phyloP scores from a whole-genome alignment of 2,113 vertebrate genomes.

The Alethe castanea region DNA sequence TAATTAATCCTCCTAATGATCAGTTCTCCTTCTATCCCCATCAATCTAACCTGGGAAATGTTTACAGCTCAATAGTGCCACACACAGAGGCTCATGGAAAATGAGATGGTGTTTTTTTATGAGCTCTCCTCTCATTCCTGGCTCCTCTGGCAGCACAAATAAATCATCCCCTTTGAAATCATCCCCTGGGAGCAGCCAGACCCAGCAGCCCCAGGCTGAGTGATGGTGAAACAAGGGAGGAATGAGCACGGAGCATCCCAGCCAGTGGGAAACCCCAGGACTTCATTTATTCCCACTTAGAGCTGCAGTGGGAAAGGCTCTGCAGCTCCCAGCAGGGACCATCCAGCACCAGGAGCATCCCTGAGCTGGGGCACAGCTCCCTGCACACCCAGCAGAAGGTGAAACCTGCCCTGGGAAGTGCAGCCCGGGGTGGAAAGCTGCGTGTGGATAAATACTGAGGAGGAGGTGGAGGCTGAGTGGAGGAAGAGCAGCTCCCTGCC shows the following conservation, averaged over 20 bases:
- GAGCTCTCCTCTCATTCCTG: background rate
- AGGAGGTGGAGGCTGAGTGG: background rate
- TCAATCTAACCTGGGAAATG: background rate
- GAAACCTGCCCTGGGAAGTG: background rate
- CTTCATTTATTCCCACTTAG: background rate
- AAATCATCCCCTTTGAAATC: background rate
- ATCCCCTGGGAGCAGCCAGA: background rate
- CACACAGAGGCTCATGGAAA: constrained; percentile 8
- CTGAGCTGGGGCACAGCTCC: background rate
- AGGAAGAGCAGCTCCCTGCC: background rate
- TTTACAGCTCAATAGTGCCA: constrained; percentile 51
- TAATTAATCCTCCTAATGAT: constrained; percentile 2
- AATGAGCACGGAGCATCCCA: accelerated
- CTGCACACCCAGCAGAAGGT: background rate
- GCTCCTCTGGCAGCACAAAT: background rate
- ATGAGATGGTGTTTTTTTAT: background rate
- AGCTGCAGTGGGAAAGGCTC: background rate
- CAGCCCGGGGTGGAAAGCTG: background rate
- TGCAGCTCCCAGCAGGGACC: background rate
- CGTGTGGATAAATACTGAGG: background rate
- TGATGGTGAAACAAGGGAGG: background rate
- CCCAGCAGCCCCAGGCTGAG: background rate
- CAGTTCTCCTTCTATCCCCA: background rate
- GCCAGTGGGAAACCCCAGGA: background rate
- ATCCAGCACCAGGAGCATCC: background rate